Evolutionary conservation across 2,888 invertebrate genomes (phyloP).

Genomic region (Bimastos eiseni): DNA sequence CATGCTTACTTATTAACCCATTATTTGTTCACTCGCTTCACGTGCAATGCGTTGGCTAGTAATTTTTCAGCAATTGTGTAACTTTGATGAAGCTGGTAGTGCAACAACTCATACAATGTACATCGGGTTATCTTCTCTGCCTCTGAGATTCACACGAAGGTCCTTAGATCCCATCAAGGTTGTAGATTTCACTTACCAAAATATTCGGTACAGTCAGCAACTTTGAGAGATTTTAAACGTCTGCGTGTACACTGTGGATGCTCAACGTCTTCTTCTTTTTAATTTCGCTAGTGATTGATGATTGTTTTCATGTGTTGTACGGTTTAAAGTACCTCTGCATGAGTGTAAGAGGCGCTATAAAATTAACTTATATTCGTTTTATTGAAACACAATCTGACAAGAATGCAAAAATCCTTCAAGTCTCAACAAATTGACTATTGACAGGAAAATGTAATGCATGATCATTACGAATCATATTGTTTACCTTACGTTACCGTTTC

Average conservation of each 20-base stretch:
- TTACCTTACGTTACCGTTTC: not conserved
- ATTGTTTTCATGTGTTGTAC: too few species aligned
- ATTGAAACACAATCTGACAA: not conserved
- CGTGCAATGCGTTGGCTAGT: not conserved
- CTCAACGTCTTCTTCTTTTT: too few species aligned
- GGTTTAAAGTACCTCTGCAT: too few species aligned
- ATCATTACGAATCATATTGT: not conserved
- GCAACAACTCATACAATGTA: not conserved
- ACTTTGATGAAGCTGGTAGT: not conserved
- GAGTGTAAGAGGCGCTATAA: not conserved
- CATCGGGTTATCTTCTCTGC: not conserved
- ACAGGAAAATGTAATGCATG: not conserved
- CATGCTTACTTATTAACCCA: too few species aligned
- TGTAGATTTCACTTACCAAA: not conserved
- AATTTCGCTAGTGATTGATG: too few species aligned
- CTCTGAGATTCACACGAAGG: too few species aligned
- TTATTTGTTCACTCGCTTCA: too few species aligned
- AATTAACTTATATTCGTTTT: not conserved
- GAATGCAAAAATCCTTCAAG: not conserved
- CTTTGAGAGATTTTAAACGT: too few species aligned
- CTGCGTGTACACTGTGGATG: too few species aligned
- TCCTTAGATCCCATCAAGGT: not conserved
- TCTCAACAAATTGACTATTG: not conserved
- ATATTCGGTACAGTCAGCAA: too few species aligned
- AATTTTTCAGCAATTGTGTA: not conserved